A percentile compares a stretch with the other conserved stretches of the same genome.
These are phyloP conservation scores for Ursus arctos DNA, from an alignment of 2,113 vertebrate genomes.

Conservation along the genomic window DNA sequence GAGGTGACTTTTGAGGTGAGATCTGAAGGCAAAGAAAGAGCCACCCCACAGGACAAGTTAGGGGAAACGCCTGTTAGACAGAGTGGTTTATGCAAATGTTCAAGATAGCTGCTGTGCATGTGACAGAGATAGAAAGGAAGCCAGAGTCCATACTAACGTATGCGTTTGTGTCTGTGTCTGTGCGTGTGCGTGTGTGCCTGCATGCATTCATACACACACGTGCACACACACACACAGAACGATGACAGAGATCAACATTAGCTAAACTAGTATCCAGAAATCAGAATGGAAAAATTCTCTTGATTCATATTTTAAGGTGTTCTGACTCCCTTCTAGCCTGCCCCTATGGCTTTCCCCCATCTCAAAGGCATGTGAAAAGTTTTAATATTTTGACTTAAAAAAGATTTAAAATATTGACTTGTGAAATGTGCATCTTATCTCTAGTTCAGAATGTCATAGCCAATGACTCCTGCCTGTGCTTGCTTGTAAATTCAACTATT, in stretches of 20 bases:
- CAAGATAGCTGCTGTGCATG: not conserved
- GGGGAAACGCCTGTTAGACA: not conserved
- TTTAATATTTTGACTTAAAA: not conserved
- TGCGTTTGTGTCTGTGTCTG: not conserved
- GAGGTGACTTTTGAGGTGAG: not conserved
- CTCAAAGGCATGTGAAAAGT: not conserved
- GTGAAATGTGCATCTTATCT: not conserved
- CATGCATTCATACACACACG: not conserved
- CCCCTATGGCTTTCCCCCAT: not conserved
- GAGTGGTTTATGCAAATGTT: not conserved
- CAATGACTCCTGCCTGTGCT: not conserved
- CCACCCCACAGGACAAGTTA: not conserved
- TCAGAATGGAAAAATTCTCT: not conserved
- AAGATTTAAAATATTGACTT: not conserved
- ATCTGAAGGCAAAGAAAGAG: not conserved
- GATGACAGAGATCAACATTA: not conserved
- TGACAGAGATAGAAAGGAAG: not conserved
- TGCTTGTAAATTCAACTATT: slow-evolving; percentile 28
- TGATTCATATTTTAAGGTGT: not conserved
- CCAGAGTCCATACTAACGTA: not conserved
- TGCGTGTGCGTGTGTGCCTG: not conserved
- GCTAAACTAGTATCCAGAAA: not conserved
- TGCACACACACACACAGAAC: not conserved
- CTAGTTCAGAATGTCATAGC: not conserved
- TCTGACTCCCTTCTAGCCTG: not conserved